These are phyloP conservation scores for Pogonocherus hispidulus DNA, from an alignment of 2,888 invertebrate species.

Conservation along the genomic window DNA sequence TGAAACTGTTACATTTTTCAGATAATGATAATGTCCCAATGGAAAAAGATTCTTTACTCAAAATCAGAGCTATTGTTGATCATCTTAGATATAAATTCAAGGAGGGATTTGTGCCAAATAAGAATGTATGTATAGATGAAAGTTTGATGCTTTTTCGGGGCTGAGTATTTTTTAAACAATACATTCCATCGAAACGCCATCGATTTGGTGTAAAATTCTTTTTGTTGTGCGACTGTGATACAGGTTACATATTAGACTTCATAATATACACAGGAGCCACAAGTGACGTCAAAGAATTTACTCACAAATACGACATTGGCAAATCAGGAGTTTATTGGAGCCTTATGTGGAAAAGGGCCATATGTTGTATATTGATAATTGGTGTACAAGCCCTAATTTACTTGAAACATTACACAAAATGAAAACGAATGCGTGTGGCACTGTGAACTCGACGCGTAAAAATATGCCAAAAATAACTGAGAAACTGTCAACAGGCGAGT, in stretches of 20 bases:
- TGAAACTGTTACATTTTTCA: conserved; percentile 27
- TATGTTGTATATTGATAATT: background rate
- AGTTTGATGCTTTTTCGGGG: conserved; percentile 48
- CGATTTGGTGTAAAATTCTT: conserved; percentile 46
- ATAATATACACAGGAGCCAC: conserved; percentile 52
- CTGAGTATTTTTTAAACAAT: conserved; percentile 37
- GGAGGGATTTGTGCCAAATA: conserved; percentile 20
- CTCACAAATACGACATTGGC: no score
- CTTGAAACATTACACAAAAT: background rate
- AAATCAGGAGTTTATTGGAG: background rate
- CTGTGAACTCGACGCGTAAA: background rate
- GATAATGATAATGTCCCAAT: conserved; percentile 17
- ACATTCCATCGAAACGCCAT: conserved; percentile 47
- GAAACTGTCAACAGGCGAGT: background rate
- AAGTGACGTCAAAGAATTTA: conserved; percentile 34
- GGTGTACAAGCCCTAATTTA: background rate
- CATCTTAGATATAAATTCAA: conserved; percentile 2
- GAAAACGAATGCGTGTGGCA: conserved; percentile 3
- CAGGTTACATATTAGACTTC: conserved; percentile 51
- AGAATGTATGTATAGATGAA: conserved; percentile 42
- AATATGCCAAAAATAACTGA: background rate
- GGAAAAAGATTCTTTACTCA: conserved; percentile 25
- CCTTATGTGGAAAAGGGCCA: background rate
- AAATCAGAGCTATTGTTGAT: conserved; percentile 34
- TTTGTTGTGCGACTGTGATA: conserved; percentile 45